phyloP scores from a whole-genome alignment of 2,113 vertebrate species.

The Bubalus kerabau region DNA sequence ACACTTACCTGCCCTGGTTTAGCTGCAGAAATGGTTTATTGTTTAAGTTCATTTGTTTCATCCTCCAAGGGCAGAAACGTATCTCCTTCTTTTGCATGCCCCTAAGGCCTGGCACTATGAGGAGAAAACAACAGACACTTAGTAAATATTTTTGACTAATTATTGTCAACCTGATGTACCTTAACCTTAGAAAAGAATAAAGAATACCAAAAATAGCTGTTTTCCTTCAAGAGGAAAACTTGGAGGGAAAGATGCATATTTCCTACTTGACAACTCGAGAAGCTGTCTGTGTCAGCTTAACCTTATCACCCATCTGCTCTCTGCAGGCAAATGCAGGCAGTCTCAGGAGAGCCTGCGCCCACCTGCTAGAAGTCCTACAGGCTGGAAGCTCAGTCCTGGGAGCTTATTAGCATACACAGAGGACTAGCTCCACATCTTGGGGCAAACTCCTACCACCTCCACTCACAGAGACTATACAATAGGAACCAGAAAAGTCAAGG shows the following conservation, averaged over 20 bases:
- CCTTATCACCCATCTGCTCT: background rate
- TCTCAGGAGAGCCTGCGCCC: background rate
- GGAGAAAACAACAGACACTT: background rate
- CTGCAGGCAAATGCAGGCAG: background rate
- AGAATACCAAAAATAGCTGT: slow-evolving; percentile 9
- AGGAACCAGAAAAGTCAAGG: background rate
- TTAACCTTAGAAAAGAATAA: slow-evolving; percentile 10
- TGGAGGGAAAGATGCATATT: background rate
- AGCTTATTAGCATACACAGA: background rate
- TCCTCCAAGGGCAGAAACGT: background rate
- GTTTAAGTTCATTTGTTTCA: background rate
- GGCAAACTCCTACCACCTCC: background rate
- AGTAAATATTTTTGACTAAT: slow-evolving; percentile 51
- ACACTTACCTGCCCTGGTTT: background rate
- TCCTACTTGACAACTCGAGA: background rate
- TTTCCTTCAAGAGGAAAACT: background rate
- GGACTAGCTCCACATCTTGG: background rate
- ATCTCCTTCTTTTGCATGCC: background rate
- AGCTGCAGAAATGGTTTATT: background rate
- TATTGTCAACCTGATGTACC: background rate
- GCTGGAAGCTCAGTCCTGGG: background rate
- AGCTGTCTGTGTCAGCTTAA: background rate
- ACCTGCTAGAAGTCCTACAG: background rate
- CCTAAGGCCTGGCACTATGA: background rate
- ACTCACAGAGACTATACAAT: background rate